A percentile compares a stretch with the other conserved stretches of the same genome.
Evolutionary conservation across 2,113 vertebrate species (phyloP).

Genomic region (Chiloscyllium plagiosum): DNA sequence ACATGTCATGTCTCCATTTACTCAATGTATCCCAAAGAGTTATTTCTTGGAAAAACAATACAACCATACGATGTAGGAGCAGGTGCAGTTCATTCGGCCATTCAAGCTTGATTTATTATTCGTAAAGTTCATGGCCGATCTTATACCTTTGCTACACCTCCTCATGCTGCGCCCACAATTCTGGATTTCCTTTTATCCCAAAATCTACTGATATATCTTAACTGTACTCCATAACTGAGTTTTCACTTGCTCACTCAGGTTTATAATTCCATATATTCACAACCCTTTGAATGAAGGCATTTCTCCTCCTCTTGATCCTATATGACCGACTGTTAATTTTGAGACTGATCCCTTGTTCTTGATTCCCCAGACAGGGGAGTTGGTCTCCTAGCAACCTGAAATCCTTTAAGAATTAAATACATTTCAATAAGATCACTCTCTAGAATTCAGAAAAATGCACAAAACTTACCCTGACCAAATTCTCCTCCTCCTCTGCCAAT

Average conservation of each 20-base stretch:
- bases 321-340: background rate
- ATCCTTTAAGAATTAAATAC: background rate
- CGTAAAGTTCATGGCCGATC: too few species aligned
- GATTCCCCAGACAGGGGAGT: background rate
- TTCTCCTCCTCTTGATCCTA: background rate
- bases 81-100: too few species aligned
- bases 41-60: background rate
- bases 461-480: background rate
- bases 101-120: too few species aligned
- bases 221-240: background rate
- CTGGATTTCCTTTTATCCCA: too few species aligned
- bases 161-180: too few species aligned
- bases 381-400: background rate
- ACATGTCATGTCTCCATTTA: background rate
- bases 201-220: too few species aligned
- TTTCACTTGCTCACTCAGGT: background rate
- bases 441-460: background rate
- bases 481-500: background rate
- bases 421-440: background rate
- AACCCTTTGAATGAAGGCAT: background rate
- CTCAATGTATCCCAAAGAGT: background rate
- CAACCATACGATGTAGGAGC: too few species aligned
- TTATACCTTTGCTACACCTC: too few species aligned
- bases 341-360: background rate
- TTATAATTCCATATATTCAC: background rate